Evolutionary conservation across 2,888 invertebrate species (phyloP), one percentile per base, ranked within the genome.

Genomic region (Fragum sueziense): DNA sequence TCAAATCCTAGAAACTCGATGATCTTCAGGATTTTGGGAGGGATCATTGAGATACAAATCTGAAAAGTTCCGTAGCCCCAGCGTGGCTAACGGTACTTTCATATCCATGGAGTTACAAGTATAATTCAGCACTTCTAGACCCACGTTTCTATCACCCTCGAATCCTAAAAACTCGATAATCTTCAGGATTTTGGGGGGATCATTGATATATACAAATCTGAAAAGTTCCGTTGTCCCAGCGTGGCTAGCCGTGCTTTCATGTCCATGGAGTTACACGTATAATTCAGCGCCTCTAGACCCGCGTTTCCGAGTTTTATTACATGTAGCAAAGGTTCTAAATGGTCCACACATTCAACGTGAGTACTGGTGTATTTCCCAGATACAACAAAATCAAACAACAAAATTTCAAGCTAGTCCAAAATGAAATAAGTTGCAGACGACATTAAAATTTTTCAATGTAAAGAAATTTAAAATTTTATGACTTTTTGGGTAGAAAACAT

Each of bases 1-100:
- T 95, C 95, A 91, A 96, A 96, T 2, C 96, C 96, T 87, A 96
- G 91, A 89, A 96, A 94, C 88, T 95, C 95, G 4, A 95, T 95
- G 62, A 96, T 88, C 31, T 95, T 95, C 41, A 93, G 81, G 71
- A 93, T 88, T 79, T 91, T 92, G 0, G 95, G 95, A 6, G 96
- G 96, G 65, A 96, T 92, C 74, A 96, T 93, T 9, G 96, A 96
- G 70, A 96, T 94, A 81, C 95, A 95, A 73, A 96, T 92, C 88
- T 96, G 95, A 88, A 96, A 95, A 51, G 95, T 93, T 20, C 96
- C 96, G 86, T 95, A 96, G 3, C 96, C 96, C 94, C 82, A 95
- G 93, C 95, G 95, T 95, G 20, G 96, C 95, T 70, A 96, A 91
- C 0, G 96, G 96, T 3, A 95, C 95, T 82, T 95, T 94, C 95